Evolutionary conservation across 2,113 vertebrate species (phyloP), one percentile per base, ranked within the genome.

Genomic region (Cochlearius cochlearius): DNA sequence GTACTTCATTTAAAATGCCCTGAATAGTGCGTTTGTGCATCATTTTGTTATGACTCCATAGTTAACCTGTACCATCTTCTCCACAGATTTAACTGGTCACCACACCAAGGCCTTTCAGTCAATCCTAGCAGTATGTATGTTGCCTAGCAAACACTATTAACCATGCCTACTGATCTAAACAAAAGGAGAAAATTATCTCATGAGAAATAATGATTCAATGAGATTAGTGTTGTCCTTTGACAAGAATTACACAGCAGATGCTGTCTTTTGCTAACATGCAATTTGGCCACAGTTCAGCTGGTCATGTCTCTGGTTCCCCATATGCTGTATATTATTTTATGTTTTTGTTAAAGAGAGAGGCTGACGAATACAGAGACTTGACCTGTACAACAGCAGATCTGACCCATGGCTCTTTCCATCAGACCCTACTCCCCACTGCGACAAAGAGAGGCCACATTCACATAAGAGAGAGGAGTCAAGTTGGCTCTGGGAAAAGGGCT

Each of bases 191-290:
- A 55, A 91, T 34, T 15, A 56, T 27, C 6, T 72, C 13, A 9
- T 16, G 22, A 49, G 58, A 85, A 90, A 75, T 29, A 69, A 69
- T n/a, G 15, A 81, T n/a, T 53, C 55, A 75, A 23, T 56, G 8
- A 78, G 21, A 91, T 72, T 43, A 78, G 38, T n/a, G 66, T 15
- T 81, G 36, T 5, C 45, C 55, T 96, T 72, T 32, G 39, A 86
- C 74, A 79, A 73, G 27, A 85, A 90, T 79, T 93, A 72, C 39
- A 85, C 13, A 92, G 30, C 85, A 82, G 69, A 82, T 86, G 77
- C 39, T 82, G 21, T 36, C 23, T 79, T 85, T 75, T 72, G 39
- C 56, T 82, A 91, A 86, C 69, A 53, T 49, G 50, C 23, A 89
- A 69, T 22, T 62, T 94, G 66, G 68, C 7, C 25, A 64, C 38